Conservation (phyloP, 1,140 invertebrate species). For the Brachionus plicatilis region DNA sequence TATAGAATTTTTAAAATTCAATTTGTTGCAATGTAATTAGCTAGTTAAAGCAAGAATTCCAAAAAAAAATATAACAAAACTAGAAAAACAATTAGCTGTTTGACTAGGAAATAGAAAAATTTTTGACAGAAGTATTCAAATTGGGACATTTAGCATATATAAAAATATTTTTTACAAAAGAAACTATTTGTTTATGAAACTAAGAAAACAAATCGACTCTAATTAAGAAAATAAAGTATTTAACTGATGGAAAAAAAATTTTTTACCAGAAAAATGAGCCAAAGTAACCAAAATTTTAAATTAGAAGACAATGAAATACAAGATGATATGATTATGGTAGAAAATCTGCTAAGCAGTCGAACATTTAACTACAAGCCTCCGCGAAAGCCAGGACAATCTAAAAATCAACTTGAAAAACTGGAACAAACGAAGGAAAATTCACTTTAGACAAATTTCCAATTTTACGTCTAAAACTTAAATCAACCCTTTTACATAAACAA, state of each 20-base stretch:
- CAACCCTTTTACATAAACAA: neutral
- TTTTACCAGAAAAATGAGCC: neutral
- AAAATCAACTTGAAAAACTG: neutral
- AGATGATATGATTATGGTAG: neutral
- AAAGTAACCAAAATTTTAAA: neutral
- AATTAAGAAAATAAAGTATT: neutral
- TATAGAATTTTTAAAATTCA: neutral
- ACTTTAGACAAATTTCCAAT: neutral
- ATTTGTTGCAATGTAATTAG: neutral
- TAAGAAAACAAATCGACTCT: neutral
- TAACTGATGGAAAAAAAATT: neutral
- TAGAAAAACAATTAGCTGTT: neutral
- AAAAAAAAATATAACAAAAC: neutral
- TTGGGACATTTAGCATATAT: neutral
- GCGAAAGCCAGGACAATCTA: neutral
- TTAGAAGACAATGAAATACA: neutral
- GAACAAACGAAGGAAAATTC: neutral
- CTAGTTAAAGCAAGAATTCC: neutral
- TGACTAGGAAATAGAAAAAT: neutral
- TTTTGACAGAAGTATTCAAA: neutral
- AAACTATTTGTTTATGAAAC: neutral
- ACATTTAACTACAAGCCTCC: neutral
- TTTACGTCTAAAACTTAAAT: neutral
- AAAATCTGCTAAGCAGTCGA: neutral
- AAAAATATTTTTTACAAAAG: neutral